phyloP scores from a whole-genome alignment of 2,113 vertebrate genomes.

The Miniopterus natalensis region DNA sequence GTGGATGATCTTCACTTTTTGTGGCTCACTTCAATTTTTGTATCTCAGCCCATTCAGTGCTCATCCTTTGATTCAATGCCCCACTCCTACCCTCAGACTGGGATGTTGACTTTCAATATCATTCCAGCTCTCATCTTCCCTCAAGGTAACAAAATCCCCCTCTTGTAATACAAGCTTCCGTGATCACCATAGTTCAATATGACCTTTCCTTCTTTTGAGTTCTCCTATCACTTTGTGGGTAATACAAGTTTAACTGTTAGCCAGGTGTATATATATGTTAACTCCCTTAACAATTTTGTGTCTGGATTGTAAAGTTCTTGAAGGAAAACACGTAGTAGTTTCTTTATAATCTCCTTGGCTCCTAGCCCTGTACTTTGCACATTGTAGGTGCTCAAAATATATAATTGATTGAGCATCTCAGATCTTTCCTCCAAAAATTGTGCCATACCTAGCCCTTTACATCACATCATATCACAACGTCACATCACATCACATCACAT shows the following conservation, averaged over 20 bases:
- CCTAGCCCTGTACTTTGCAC: not conserved
- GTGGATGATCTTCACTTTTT: not conserved
- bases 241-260: not conserved
- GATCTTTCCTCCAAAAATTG: not conserved
- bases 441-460: not conserved
- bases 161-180: not conserved
- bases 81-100: not conserved
- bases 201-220: not conserved
- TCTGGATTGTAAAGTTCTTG: not conserved
- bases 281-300: not conserved
- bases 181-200: not conserved
- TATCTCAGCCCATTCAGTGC: not conserved
- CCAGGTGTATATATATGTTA: not conserved
- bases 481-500: not conserved
- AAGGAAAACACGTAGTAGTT: not conserved
- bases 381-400: not conserved
- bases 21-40: not conserved
- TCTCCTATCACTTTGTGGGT: not conserved
- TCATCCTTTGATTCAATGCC: not conserved
- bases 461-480: not conserved
- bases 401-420: not conserved
- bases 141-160: not conserved
- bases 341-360: slow-evolving; percentile 12
- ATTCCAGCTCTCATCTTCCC: not conserved
- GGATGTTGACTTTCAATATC: not conserved